Conservation (phyloP, 2,888 invertebrate species). For the Ennomos fuscantarius region DNA sequence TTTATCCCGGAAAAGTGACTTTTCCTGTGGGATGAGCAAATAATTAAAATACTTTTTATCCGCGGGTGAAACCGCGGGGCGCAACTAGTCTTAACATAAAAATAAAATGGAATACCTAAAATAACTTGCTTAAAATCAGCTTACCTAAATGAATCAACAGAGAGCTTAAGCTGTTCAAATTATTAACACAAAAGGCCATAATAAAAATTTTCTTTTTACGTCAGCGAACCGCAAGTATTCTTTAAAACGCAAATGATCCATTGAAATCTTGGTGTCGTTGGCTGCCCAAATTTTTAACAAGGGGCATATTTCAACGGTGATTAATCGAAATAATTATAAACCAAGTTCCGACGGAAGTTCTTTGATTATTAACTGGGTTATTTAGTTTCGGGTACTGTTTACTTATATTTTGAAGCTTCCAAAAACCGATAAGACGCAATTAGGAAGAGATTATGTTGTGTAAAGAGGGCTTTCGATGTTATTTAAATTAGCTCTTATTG, state of each 20-base stretch:
- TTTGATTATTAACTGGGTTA: constrained; percentile 31
- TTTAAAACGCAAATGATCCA: background rate
- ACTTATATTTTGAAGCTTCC: constrained; percentile 15
- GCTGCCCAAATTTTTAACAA: constrained; percentile 23
- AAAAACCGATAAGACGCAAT: constrained; percentile 20
- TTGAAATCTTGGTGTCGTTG: constrained; percentile 6
- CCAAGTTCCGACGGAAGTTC: constrained; percentile 17
- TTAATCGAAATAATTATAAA: constrained; percentile 32
- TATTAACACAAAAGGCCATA: too few species aligned
- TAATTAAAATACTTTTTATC: too few species aligned
- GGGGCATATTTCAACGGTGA: constrained; percentile 21
- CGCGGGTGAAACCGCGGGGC: too few species aligned
- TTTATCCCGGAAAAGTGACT: too few species aligned
- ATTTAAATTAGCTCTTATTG: too few species aligned
- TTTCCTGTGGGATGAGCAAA: too few species aligned
- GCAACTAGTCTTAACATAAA: too few species aligned
- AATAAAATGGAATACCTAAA: too few species aligned
- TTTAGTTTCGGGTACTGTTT: constrained; percentile 24
- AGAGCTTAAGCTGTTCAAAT: too few species aligned
- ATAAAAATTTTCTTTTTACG: background rate
- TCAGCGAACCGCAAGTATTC: background rate
- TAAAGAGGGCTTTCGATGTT: constrained; percentile 6
- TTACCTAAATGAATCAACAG: too few species aligned
- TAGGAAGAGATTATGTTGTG: constrained; percentile 14
- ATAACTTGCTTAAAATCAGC: too few species aligned